Evolutionary conservation across 2,888 invertebrate genomes (phyloP).

Genomic region (Ashinkailepas kermadecensis): DNA sequence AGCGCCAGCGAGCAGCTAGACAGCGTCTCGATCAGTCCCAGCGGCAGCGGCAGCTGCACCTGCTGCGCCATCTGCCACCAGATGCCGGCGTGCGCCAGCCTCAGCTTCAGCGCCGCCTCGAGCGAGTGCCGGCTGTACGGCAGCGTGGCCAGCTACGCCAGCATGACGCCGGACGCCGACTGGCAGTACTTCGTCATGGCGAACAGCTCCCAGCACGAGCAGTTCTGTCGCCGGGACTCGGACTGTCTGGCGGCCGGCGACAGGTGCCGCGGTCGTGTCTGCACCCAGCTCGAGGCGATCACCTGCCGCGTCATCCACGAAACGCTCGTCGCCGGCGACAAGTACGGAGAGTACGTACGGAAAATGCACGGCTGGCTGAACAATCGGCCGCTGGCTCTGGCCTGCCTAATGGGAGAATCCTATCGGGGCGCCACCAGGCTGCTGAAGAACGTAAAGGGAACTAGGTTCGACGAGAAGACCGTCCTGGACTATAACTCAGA

Average conservation of each 20-base stretch:
- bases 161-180: neutral
- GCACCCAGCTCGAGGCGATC: neutral
- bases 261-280: neutral
- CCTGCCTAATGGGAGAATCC: no score
- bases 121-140: neutral
- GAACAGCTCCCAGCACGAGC: neutral
- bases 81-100: neutral
- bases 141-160: neutral
- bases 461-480: no score
- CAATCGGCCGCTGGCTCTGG: neutral
- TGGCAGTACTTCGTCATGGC: neutral
- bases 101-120: neutral
- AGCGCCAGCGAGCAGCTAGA: neutral
- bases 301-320: conserved; percentile 1
- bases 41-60: neutral
- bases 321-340: neutral
- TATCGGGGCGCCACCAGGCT: no score
- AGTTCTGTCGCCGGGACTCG: neutral
- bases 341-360: neutral
- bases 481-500: no score
- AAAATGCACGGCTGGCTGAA: neutral
- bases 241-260: neutral
- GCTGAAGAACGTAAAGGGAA: no score
- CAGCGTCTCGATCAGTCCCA: neutral
- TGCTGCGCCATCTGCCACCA: neutral